Base-by-base conservation (phyloP, 1,140 invertebrate genomes). In the Drosophila pruinosa region DNA sequence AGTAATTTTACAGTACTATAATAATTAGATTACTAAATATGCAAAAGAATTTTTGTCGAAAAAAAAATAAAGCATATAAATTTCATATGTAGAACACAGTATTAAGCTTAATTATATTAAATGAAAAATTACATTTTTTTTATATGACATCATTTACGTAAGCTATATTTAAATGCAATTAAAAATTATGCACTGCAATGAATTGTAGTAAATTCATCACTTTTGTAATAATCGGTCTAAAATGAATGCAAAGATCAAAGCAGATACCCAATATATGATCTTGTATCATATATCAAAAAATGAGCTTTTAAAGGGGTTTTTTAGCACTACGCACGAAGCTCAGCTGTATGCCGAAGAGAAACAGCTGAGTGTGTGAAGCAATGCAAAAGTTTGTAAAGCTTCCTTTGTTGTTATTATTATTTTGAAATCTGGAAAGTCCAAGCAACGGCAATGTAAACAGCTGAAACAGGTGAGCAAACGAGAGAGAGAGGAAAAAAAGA, bases 331-430 rank as follows among this genome's bases (percentile, higher is more conserved):
- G 50, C 5, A 10, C 21, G 28, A 12, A 59, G 41, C 41, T 47
- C 19, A 36, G 41, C 39, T 34, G 39, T 28, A 15, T 31, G 26
- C 15, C 26, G 8, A 43, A 45, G 34, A 36, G 10, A 72, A 83
- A 65, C 80, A 83, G 80, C 80, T 85, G 75, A 34, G 62, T 54
- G 68, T 22, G 21, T 47, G 6, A 24, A 47, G 43, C 24, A 59
- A 38, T 62, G 39, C 53, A 47, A 56, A 57, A 83, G 34, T 24
- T 67, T 67, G 38, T 28, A 58, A 67, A 68, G 64, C 65, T 63
- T 19, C 31, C 22, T 31, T 57, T 71, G 68, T 71, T 69, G 65
- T 69, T 65, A 52, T 71, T 65, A 38, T 62, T 19, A 50, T 65
- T 31, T 31, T 39, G 68, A 62, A 72, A 38, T 52, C 52, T 72